phyloP scores from a whole-genome alignment of 2,888 invertebrate species.

The Melanchra persicariae region DNA sequence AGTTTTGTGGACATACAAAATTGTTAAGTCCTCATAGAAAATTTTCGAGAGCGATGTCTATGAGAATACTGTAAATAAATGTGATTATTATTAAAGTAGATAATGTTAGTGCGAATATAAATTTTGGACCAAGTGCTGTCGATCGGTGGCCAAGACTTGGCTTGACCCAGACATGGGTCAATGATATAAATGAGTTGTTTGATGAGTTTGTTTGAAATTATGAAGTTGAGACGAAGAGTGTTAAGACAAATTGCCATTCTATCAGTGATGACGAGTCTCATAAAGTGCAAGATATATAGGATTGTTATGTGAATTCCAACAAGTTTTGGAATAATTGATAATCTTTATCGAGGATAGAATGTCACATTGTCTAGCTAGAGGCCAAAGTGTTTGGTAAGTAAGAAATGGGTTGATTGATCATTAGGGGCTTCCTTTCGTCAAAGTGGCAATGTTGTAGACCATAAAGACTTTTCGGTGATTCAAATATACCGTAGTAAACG shows the following conservation, averaged over 20 bases:
- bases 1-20: constrained; percentile 49
- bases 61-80: constrained; percentile 71
- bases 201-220: constrained; percentile 24
- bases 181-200: constrained; percentile 37
- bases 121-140: constrained; percentile 88
- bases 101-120: constrained; percentile 71
- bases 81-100: constrained; percentile 68
- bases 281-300: background rate
- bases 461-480: background rate
- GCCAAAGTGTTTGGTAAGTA: constrained; percentile 4
- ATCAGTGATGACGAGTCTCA: background rate
- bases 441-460: constrained; percentile 1
- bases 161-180: constrained; percentile 38
- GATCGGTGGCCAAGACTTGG: constrained; percentile 77
- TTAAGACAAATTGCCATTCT: background rate
- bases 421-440: constrained; percentile 42
- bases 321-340: background rate
- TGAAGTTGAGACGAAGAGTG: background rate
- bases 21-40: constrained; percentile 49
- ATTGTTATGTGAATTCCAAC: background rate
- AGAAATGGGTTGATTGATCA: constrained; percentile 29
- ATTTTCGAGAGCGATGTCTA: constrained; percentile 61
- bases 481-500: background rate
- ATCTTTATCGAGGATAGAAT: background rate
- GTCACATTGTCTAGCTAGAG: background rate